Evolutionary conservation across 1,140 invertebrate species (phyloP), one percentile per base, ranked within the genome.

Genomic region (Drosophila truncata): DNA sequence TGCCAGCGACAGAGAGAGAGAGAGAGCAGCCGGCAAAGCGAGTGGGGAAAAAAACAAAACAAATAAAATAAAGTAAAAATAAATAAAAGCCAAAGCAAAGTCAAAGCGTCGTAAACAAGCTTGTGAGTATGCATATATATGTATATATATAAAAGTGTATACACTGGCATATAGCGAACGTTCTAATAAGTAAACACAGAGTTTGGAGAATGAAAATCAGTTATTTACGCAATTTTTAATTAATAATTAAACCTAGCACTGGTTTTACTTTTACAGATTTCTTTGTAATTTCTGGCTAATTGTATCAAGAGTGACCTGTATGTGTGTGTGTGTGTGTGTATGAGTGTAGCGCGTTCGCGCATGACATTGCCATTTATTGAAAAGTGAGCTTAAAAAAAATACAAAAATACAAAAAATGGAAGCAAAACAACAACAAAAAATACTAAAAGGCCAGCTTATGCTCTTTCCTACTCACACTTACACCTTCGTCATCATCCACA

Each of bases 291-390:
- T n/a, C n/a, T n/a, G n/a, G n/a, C n/a, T n/a, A n/a, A n/a, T n/a
- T 29, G 27, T 8, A 8, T n/a, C 52, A 25, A 37, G 33, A 6
- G 33, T n/a, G 14, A 9, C 14, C 52, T 50, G 35, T 63, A 47
- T 46, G 25, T 42, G 52, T 55, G 23, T 44, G 27, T 41, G 35
- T 63, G 42, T 46, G 25, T 42, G 52, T 55, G 23, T 44, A 23
- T 41, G 61, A 35, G 50, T 62, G 37, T 49, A 41, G 72, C 60
- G 84, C 77, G 84, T 77, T 84, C 72, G 80, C 84, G 85, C 85
- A 87, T 87, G 84, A 87, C 84, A 87, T 88, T 87, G 84, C 84
- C 84, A 87, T 87, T 87, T 87, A 88, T 87, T 87, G 80, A 88
- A 85, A 84, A 79, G 77, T 80, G 64, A 86, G 70, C 70, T 72